Evolutionary conservation across 2,113 vertebrate genomes (phyloP).

Genomic region (Perognathus longimembris): DNA sequence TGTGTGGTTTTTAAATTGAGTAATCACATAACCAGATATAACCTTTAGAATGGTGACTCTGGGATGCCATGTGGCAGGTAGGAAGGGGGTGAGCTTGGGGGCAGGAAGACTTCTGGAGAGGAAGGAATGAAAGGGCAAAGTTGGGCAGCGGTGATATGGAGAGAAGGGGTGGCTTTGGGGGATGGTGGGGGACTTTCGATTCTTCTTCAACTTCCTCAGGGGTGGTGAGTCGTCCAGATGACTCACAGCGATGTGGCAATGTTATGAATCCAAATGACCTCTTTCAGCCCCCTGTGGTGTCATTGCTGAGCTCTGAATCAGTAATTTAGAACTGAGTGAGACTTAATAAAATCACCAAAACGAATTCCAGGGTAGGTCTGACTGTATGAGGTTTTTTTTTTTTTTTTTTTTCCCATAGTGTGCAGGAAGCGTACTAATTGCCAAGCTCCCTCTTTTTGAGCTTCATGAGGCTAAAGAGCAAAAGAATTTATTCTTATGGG

Average conservation of each 20-base stretch:
- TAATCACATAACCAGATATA: not conserved
- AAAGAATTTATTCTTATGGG: not conserved
- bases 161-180: not conserved
- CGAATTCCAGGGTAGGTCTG: conserved; percentile 49
- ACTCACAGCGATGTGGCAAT: not conserved
- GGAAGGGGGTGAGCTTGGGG: not conserved
- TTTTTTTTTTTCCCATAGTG: too few species aligned
- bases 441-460: not conserved
- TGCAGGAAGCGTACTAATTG: conserved; percentile 44
- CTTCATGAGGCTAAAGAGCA: not conserved
- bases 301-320: conserved; percentile 62
- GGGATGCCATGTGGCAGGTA: not conserved
- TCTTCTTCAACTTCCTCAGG: not conserved
- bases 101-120: not conserved
- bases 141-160: not conserved
- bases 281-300: not conserved
- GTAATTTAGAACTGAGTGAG: conserved; percentile 45
- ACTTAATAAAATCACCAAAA: conserved; percentile 56
- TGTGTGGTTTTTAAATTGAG: not conserved
- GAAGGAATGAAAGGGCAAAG: not conserved
- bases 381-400: not conserved
- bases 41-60: not conserved
- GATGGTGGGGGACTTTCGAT: not conserved
- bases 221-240: not conserved
- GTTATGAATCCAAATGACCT: conserved; percentile 22